Percentiles rank a stretch among this genome's conserved stretches.
phyloP scores from a whole-genome alignment of 2,888 invertebrate genomes.

The Eristalis pertinax region DNA sequence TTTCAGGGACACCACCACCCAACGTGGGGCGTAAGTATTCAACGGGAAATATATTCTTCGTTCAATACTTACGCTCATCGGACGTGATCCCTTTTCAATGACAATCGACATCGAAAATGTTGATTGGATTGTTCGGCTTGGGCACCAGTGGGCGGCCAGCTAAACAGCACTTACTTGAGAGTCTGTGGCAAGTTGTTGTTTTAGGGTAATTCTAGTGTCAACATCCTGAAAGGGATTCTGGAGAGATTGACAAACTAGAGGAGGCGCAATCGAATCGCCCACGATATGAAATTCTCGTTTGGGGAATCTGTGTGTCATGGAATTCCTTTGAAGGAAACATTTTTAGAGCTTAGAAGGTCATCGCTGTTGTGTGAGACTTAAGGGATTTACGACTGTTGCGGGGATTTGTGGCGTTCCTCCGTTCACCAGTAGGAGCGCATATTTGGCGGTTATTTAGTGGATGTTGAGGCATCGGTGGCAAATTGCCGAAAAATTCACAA shows the following conservation, averaged over 20 bases:
- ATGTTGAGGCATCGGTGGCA: no score
- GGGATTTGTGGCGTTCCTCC: no score
- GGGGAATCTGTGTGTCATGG: background rate
- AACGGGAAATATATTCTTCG: background rate
- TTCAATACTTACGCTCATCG: background rate
- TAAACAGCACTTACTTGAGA: background rate
- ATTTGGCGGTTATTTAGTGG: no score
- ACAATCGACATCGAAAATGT: background rate
- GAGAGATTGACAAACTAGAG: conserved; percentile 7
- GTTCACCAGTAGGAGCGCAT: no score
- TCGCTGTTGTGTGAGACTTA: background rate
- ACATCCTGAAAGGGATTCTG: background rate
- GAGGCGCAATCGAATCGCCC: background rate
- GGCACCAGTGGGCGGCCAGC: background rate
- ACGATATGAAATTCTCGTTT: background rate
- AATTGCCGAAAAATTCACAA: no score
- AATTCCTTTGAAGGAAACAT: background rate
- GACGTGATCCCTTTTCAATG: conserved; percentile 18
- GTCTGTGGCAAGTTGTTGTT: background rate
- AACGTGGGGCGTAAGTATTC: background rate
- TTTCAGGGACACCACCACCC: conserved; percentile 3
- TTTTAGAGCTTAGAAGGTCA: background rate
- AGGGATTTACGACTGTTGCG: background rate
- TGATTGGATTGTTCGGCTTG: conserved; percentile 13
- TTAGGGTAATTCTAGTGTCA: background rate